Conservation (phyloP, 1,140 invertebrate species). For the Megathymus violae region DNA sequence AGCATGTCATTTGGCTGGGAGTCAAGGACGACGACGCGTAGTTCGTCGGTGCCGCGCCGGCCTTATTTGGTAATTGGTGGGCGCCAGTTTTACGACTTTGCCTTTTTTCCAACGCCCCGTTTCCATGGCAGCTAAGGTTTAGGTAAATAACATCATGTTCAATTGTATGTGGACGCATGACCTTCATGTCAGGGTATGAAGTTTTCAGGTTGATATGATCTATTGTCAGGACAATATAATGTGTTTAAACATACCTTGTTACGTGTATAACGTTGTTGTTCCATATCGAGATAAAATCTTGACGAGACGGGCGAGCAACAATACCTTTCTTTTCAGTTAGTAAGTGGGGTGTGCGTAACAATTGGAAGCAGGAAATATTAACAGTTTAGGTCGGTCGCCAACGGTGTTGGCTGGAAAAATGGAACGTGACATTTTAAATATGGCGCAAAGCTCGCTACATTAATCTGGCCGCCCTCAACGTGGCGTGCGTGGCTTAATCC, state of each 20-base stretch:
- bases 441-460: constrained; percentile 76
- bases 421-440: constrained; percentile 80
- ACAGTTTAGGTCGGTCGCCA: constrained; percentile 53
- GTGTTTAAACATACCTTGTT: constrained; percentile 12
- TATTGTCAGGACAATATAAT: constrained; percentile 4
- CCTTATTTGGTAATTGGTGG: constrained; percentile 82
- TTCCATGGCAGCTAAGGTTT: constrained; percentile 67
- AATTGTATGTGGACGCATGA: constrained; percentile 50
- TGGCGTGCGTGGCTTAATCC: constrained; percentile 73
- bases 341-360: constrained; percentile 21
- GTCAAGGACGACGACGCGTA: constrained; percentile 76
- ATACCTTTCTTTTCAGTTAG: not conserved
- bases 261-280: constrained; percentile 10
- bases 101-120: constrained; percentile 75
- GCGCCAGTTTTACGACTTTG: constrained; percentile 82
- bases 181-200: not conserved
- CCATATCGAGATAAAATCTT: constrained; percentile 5
- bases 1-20: constrained; percentile 78
- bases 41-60: constrained; percentile 72
- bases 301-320: not conserved
- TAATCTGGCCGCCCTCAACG: constrained; percentile 75
- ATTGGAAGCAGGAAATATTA: constrained; percentile 53
- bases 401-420: constrained; percentile 72
- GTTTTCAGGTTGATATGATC: constrained; percentile 10
- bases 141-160: constrained; percentile 56